These are phyloP conservation scores for Calosoma granatense DNA, from an alignment of 1,140 invertebrate genomes.

Conservation along the genomic window DNA sequence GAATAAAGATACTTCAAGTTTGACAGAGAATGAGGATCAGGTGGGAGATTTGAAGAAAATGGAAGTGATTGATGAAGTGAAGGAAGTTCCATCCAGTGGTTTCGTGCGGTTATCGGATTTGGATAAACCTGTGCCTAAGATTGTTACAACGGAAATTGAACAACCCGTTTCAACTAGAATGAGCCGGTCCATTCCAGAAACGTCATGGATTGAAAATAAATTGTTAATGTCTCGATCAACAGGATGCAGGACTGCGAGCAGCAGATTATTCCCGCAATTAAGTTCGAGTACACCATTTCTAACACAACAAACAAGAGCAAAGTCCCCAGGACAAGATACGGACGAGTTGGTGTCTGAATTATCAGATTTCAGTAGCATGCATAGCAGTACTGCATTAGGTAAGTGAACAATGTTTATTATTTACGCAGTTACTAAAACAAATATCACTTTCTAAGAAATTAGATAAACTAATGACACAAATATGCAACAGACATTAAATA, in stretches of 20 bases:
- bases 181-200: constrained; percentile 42
- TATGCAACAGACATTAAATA: background rate
- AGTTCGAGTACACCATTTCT: constrained; percentile 21
- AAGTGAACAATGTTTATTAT: background rate
- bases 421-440: background rate
- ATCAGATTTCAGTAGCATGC: constrained; percentile 12
- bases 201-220: constrained; percentile 52
- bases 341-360: constrained; percentile 13
- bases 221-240: constrained; percentile 46
- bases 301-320: constrained; percentile 13
- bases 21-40: constrained; percentile 24
- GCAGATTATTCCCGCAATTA: constrained; percentile 37
- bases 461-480: too few species aligned
- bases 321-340: constrained; percentile 26
- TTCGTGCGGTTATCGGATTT: constrained; percentile 49
- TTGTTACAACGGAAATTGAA: background rate
- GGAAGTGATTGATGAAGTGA: constrained; percentile 34
- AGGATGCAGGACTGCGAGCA: constrained; percentile 35
- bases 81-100: constrained; percentile 21
- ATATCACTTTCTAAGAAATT: background rate
- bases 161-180: constrained; percentile 26
- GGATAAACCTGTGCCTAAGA: constrained; percentile 35
- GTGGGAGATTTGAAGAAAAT: constrained; percentile 28
- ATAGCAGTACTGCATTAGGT: constrained; percentile 6
- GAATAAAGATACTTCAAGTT: constrained; percentile 11